These are phyloP conservation scores for Gisinianus flammeolus DNA, from an alignment of 2,888 invertebrate genomes.

Conservation along the genomic window DNA sequence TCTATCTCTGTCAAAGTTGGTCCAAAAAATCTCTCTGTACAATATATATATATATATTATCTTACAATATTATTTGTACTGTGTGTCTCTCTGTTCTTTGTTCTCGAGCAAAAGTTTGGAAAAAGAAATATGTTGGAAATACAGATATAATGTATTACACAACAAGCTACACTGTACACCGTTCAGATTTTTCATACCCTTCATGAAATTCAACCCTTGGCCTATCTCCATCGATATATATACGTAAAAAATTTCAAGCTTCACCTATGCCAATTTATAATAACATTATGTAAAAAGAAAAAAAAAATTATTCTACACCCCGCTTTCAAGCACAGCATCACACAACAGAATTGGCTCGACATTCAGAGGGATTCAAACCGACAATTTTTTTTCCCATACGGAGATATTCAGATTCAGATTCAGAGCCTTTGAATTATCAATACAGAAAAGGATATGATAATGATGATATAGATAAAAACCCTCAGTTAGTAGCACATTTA, in stretches of 20 bases:
- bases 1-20: not conserved
- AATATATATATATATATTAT: conserved; percentile 14
- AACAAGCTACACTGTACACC: not conserved
- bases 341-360: not conserved
- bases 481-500: no score
- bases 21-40: not conserved
- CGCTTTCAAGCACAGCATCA: not conserved
- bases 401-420: not conserved
- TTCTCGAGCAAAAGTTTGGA: not conserved
- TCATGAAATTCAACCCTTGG: conserved; percentile 33
- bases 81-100: conserved; percentile 29
- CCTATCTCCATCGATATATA: not conserved
- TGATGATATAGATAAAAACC: no score
- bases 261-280: conserved; percentile 8
- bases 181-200: conserved; percentile 1
- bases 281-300: no score
- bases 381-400: not conserved
- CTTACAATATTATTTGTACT: conserved; percentile 34
- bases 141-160: no score
- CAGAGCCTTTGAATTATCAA: not conserved
- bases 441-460: no score
- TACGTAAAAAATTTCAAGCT: not conserved
- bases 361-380: not conserved
- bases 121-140: not conserved
- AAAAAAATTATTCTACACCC: not conserved